Evolutionary conservation across 1,140 invertebrate species (phyloP).

Genomic region (Medauroidea extradentata): DNA sequence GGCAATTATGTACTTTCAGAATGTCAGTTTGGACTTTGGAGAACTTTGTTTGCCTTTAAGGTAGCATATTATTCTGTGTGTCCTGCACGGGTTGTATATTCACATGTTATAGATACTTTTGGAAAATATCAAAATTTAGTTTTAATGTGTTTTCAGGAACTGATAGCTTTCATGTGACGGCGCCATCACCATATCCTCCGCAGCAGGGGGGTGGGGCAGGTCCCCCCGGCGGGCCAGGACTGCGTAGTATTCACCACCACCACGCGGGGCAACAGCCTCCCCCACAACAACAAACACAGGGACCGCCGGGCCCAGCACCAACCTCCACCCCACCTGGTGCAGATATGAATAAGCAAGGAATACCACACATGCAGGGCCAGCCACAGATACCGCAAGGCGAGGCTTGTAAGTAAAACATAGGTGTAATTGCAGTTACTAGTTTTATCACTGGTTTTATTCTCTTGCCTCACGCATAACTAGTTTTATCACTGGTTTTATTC

Average conservation of each 20-base stretch:
- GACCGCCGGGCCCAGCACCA: slow-evolving; percentile 11
- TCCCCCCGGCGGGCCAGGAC: slow-evolving; percentile 1
- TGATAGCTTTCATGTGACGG: slow-evolving; percentile 12
- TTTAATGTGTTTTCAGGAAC: slow-evolving; percentile 4
- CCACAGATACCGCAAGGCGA: slow-evolving; percentile 6
- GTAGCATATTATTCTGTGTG: too few relatives aligned
- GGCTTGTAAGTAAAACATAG: neutral
- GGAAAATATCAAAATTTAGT: too few relatives aligned
- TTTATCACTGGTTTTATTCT: neutral
- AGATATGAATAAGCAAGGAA: slow-evolving; percentile 11
- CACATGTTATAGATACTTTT: too few relatives aligned
- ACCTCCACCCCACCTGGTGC: slow-evolving; percentile 12
- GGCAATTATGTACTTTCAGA: too few relatives aligned
- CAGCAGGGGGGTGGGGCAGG: slow-evolving; percentile 11
- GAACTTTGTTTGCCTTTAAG: too few relatives aligned
- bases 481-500: neutral
- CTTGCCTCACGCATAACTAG: neutral
- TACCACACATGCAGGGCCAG: slow-evolving; percentile 10
- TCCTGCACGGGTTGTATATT: too few relatives aligned
- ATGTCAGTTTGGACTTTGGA: too few relatives aligned
- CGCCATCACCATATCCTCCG: neutral
- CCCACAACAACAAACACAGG: neutral
- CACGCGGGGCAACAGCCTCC: slow-evolving; percentile 8
- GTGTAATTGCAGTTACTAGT: neutral
- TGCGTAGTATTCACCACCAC: slow-evolving; percentile 5